Percentiles rank a stretch among this genome's conserved stretches.
Conservation (phyloP, 2,113 vertebrate genomes). For the Forbesichthys papilliferus region DNA sequence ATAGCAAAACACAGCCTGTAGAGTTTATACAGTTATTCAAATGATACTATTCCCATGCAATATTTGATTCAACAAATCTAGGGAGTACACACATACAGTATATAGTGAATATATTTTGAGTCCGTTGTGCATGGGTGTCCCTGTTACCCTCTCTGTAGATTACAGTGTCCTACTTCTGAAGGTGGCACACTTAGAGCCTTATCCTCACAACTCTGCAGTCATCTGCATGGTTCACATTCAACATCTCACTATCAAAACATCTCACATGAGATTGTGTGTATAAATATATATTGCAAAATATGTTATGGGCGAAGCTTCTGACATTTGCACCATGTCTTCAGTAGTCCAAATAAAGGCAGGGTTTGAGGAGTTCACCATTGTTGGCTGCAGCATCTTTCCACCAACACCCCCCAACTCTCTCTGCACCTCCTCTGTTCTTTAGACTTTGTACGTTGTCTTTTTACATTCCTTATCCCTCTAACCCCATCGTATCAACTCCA, state of each 20-base stretch:
- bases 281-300: neutral
- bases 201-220: conserved; percentile 50
- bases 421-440: too few species aligned
- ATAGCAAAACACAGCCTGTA: conserved; percentile 3
- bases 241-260: conserved; percentile 35
- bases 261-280: neutral
- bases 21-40: too few species aligned
- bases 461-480: neutral
- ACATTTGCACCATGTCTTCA: neutral
- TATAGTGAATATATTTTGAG: too few species aligned
- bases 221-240: conserved; percentile 47
- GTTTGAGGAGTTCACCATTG: neutral
- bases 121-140: conserved; percentile 5
- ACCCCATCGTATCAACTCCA: neutral
- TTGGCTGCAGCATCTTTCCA: neutral
- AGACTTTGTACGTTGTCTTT: neutral
- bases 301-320: neutral
- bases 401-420: neutral
- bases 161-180: conserved; percentile 62
- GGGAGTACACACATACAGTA: too few species aligned
- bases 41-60: too few species aligned
- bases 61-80: too few species aligned
- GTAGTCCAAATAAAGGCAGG: neutral
- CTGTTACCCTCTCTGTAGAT: conserved; percentile 45
- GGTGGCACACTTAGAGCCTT: conserved; percentile 69